Evolutionary conservation across 2,113 vertebrate species (phyloP).

Genomic region (Clarias gariepinus): DNA sequence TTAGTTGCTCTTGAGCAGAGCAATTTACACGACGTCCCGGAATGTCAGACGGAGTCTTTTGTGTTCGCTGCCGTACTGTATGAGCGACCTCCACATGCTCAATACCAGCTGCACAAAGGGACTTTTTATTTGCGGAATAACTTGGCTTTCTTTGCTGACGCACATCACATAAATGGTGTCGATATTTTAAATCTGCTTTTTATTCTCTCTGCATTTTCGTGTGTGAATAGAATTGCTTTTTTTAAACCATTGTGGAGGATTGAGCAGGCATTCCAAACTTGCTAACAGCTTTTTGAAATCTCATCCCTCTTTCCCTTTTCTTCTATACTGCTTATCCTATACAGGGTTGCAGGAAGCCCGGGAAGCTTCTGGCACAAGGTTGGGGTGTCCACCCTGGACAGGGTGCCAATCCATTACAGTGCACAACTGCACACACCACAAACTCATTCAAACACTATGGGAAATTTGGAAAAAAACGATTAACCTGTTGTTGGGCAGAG

Average conservation of each 20-base stretch:
- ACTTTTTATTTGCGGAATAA: neutral
- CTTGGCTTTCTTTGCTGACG: neutral
- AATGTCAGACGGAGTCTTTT: neutral
- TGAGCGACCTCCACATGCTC: neutral
- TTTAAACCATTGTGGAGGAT: neutral
- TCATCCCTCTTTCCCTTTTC: no score
- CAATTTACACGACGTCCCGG: neutral
- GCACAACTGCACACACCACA: no score
- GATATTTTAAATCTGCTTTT: neutral
- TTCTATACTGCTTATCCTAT: no score
- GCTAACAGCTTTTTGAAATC: neutral
- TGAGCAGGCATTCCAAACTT: neutral
- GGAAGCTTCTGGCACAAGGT: no score
- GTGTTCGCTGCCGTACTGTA: neutral
- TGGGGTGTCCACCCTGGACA: no score
- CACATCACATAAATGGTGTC: neutral
- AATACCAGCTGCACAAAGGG: neutral
- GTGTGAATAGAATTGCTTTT: neutral
- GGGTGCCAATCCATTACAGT: no score
- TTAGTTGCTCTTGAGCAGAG: neutral
- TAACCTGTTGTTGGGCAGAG: no score
- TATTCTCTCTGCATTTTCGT: neutral
- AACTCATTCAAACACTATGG: no score
- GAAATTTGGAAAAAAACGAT: no score
- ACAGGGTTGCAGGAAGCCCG: no score